Percentiles rank a stretch among this genome's conserved stretches.
These are phyloP conservation scores for Chloebia gouldiae DNA, from an alignment of 2,113 vertebrate species.

Conservation along the genomic window DNA sequence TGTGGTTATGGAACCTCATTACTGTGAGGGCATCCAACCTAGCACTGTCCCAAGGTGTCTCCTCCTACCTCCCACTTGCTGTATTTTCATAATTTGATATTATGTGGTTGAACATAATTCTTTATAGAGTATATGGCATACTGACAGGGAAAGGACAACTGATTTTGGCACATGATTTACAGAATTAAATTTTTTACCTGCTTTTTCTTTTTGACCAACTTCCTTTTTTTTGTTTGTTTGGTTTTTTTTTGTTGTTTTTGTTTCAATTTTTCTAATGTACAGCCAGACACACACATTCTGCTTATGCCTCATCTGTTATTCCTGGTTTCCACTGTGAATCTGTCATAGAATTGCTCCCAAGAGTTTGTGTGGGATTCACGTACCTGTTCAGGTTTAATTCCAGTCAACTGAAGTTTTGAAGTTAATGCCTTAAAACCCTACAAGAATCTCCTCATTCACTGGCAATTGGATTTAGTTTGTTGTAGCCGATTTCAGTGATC, in stretches of 20 bases:
- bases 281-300: not conserved
- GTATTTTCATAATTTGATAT: not conserved
- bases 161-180: not conserved
- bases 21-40: not conserved
- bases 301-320: not conserved
- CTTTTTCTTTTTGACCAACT: not conserved
- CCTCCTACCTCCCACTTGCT: not conserved
- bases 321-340: not conserved
- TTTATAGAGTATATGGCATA: accelerated
- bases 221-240: not conserved
- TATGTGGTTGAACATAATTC: not conserved
- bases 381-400: not conserved
- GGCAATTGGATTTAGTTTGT: not conserved
- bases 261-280: not conserved
- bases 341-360: not conserved
- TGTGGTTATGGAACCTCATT: not conserved
- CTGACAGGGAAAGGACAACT: not conserved
- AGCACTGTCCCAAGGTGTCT: not conserved
- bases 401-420: not conserved
- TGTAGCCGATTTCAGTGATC: not conserved
- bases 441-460: not conserved
- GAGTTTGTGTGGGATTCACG: not conserved
- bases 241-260: not conserved
- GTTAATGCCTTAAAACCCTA: not conserved
- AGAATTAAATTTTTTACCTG: not conserved